A percentile compares a stretch with the other conserved stretches of the same genome.
These are phyloP conservation scores for Trachymyrmex septentrionalis DNA, from an alignment of 1,140 invertebrate genomes.

Conservation along the genomic window DNA sequence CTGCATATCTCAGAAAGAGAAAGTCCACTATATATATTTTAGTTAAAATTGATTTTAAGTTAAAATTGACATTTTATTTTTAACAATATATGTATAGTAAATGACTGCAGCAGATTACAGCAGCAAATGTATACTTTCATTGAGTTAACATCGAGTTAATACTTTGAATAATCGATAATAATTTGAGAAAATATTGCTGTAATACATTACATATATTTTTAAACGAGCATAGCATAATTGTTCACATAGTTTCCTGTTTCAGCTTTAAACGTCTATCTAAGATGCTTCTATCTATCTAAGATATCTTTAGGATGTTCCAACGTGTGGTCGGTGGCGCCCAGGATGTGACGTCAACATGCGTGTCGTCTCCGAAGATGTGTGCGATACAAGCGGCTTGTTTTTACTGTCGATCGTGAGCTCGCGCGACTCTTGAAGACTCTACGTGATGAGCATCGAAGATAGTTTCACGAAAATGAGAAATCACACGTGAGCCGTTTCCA, in stretches of 20 bases:
- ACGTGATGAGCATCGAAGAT: constrained; percentile 52
- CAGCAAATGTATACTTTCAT: no score
- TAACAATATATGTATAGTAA: no score
- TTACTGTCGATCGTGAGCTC: constrained; percentile 52
- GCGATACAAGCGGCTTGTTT: constrained; percentile 59
- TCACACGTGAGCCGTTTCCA: constrained; percentile 11
- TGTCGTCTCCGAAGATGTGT: constrained; percentile 54
- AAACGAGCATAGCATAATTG: neutral
- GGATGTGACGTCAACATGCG: constrained; percentile 59
- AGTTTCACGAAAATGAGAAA: constrained; percentile 43
- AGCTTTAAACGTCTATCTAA: constrained; percentile 23
- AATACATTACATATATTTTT: neutral
- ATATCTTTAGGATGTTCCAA: constrained; percentile 27
- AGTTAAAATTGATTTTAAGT: no score
- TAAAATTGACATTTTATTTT: no score
- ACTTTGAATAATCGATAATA: neutral
- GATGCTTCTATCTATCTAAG: no score
- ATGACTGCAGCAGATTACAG: no score
- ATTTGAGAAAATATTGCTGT: neutral
- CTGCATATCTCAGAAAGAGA: no score
- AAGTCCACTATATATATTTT: no score
- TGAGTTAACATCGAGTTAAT: no score
- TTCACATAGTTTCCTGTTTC: neutral
- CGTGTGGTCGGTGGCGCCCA: constrained; percentile 46
- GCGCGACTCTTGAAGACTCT: constrained; percentile 39